Evolutionary conservation across 64 coral and sea anemone species (phyloP).

Genomic region (Astreopora myriophthalma): DNA sequence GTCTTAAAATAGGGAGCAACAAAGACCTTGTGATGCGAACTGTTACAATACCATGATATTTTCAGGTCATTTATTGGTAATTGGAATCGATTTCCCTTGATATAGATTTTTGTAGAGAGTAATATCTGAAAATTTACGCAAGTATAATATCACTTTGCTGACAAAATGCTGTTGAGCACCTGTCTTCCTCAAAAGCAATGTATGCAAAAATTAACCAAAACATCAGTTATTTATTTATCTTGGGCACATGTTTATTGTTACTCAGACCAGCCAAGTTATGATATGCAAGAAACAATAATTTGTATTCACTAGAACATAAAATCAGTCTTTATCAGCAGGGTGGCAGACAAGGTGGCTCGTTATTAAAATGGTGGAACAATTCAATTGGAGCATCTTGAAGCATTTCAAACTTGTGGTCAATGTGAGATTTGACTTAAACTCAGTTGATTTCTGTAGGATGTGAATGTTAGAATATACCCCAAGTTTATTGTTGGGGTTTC

Average conservation of each 20-base stretch:
- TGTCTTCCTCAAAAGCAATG: too few species aligned
- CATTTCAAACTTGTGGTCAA: neutral
- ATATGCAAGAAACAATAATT: neutral
- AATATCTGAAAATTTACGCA: too few species aligned
- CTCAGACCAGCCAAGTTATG: neutral
- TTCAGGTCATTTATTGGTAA: neutral
- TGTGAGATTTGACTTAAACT: neutral
- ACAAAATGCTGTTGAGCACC: too few species aligned
- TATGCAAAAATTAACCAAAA: too few species aligned
- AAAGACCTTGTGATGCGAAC: too few species aligned
- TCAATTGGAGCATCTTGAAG: neutral
- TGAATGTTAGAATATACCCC: too few species aligned
- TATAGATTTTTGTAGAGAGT: neutral
- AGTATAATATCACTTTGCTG: too few species aligned
- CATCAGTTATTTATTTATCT: neutral
- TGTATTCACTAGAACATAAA: neutral
- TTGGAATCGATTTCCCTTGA: neutral
- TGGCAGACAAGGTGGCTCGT: neutral
- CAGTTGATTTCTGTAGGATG: too few species aligned
- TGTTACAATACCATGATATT: neutral
- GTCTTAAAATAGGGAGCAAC: neutral
- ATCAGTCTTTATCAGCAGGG: neutral
- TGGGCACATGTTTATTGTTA: neutral
- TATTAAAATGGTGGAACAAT: neutral
- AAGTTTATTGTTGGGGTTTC: too few species aligned